Percentiles rank a stretch among this genome's conserved stretches.
Conservation (phyloP, 2,888 invertebrate species). For the Sycophila texana region DNA sequence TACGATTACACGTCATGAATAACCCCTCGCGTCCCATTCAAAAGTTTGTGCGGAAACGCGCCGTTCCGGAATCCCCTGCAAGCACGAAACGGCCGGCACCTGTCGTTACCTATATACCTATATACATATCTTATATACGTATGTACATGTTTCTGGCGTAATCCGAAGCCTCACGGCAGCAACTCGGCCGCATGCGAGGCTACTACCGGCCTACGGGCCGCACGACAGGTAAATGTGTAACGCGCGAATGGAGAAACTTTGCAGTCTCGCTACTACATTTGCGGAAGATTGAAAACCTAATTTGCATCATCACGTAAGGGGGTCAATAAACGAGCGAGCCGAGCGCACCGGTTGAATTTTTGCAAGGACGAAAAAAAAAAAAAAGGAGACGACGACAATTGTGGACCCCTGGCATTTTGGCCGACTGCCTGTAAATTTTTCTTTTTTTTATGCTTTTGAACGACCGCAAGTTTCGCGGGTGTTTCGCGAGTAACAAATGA, state of each 20-base stretch:
- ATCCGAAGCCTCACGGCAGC: slow-evolving; percentile 17
- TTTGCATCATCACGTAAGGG: slow-evolving; percentile 52
- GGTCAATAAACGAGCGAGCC: slow-evolving; percentile 51
- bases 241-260: no score
- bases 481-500: not conserved
- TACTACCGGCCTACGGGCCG: no score
- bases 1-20: no score
- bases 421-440: not conserved
- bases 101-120: no score
- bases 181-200: slow-evolving; percentile 12
- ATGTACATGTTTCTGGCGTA: not conserved
- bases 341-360: not conserved
- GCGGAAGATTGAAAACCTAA: slow-evolving; percentile 44
- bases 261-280: not conserved
- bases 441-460: no score
- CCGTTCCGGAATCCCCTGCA: no score
- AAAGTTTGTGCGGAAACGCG: no score
- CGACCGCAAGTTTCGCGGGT: not conserved
- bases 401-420: not conserved
- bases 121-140: no score
- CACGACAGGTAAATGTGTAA: no score
- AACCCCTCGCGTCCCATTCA: no score
- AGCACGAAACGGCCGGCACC: no score
- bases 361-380: not conserved
- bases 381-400: not conserved